Percentiles rank a stretch among this genome's conserved stretches.
These are phyloP conservation scores for Poliocrania exsul DNA, from an alignment of 2,797 vertebrate genomes.

Conservation along the genomic window DNA sequence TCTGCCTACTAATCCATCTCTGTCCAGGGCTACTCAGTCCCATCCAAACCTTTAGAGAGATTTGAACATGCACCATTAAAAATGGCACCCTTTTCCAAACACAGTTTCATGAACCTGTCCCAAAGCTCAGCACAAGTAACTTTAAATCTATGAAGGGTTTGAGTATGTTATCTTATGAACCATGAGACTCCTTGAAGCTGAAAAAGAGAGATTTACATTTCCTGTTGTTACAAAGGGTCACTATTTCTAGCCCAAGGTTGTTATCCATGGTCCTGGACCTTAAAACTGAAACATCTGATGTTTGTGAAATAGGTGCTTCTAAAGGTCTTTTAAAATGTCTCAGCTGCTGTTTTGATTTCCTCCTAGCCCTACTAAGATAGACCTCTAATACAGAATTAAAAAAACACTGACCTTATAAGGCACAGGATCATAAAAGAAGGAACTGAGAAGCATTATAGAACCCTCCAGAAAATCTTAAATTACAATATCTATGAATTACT, in stretches of 20 bases:
- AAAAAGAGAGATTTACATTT: background rate
- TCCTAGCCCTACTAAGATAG: background rate
- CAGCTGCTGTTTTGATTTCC: background rate
- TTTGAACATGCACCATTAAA: background rate
- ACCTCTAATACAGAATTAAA: background rate
- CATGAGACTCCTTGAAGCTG: background rate
- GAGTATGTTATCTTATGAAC: background rate
- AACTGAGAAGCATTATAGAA: background rate
- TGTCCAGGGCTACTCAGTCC: background rate
- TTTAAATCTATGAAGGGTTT: background rate
- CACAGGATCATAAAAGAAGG: background rate
- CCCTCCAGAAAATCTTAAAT: background rate
- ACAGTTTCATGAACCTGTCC: background rate
- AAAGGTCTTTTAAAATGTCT: background rate
- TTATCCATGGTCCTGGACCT: background rate
- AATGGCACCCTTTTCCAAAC: background rate
- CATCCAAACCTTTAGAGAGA: background rate
- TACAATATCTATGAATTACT: background rate
- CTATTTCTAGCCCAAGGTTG: background rate
- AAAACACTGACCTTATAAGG: background rate
- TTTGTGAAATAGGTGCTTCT: background rate
- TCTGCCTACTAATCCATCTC: conserved; percentile 44
- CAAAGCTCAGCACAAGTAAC: background rate
- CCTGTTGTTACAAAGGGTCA: background rate
- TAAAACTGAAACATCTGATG: conserved; percentile 10